These are phyloP conservation scores for Phymanthus crucifer DNA, from an alignment of 92 coral and sea anemone genomes.

Conservation along the genomic window DNA sequence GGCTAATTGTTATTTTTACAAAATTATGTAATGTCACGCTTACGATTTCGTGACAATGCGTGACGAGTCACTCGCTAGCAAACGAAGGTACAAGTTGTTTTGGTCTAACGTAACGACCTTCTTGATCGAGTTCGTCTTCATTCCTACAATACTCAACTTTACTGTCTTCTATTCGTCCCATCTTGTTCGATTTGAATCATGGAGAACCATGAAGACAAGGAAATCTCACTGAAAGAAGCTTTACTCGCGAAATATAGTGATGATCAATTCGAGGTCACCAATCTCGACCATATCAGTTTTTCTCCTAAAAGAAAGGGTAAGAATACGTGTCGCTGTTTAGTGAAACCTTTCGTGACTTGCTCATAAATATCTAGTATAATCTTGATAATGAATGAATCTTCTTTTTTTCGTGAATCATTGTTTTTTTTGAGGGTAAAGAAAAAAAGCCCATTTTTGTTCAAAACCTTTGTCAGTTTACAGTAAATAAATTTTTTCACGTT, in stretches of 20 bases:
- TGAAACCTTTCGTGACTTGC: not conserved
- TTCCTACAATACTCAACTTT: not conserved
- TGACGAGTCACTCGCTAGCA: constrained; percentile 22
- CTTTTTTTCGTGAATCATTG: not conserved
- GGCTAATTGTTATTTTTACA: not conserved
- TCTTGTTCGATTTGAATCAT: constrained; percentile 21
- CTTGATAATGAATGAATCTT: not conserved
- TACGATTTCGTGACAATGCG: constrained; percentile 17
- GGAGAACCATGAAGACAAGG: constrained; percentile 33
- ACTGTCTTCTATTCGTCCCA: not conserved
- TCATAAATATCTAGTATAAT: not conserved
- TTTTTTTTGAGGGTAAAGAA: not conserved
- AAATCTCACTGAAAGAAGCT: constrained; percentile 68
- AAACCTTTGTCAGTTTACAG: not conserved
- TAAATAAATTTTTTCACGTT: not conserved
- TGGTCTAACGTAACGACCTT: not conserved
- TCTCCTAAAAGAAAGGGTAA: constrained; percentile 67
- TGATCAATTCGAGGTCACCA: constrained; percentile 36
- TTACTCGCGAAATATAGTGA: constrained; percentile 71
- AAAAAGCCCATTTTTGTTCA: not conserved
- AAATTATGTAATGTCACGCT: constrained; percentile 1
- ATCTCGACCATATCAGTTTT: constrained; percentile 56
- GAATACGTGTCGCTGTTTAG: not conserved
- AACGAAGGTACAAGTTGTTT: constrained; percentile 34
- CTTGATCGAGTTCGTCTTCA: not conserved